Evolutionary conservation across 2,113 vertebrate genomes (phyloP).

Genomic region (Caranx ignobilis): DNA sequence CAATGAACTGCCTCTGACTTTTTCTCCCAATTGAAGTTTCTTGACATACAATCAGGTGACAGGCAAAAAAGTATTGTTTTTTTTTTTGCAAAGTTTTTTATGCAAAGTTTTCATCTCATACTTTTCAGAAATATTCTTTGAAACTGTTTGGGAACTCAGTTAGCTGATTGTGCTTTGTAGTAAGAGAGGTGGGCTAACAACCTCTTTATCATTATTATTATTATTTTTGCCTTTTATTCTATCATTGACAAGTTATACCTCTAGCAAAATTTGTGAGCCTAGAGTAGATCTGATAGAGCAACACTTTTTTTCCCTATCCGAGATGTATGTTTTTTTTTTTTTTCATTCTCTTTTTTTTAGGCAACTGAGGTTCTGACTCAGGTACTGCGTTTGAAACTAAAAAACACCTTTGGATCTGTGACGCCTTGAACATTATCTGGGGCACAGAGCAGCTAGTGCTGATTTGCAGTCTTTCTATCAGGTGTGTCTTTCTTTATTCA

Average conservation of each 20-base stretch:
- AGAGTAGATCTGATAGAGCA: constrained; percentile 9
- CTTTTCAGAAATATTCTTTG: background rate
- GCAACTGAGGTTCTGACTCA: constrained; percentile 8
- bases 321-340: background rate
- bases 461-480: constrained; percentile 37
- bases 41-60: background rate
- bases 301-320: background rate
- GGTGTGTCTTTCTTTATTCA: constrained; percentile 43
- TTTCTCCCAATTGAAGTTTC: background rate
- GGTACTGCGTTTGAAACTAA: constrained; percentile 31
- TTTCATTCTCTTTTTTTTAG: background rate
- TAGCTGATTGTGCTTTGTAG: background rate
- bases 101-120: background rate
- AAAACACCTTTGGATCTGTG: constrained; percentile 45
- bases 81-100: background rate
- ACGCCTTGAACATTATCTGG: constrained; percentile 34
- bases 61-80: background rate
- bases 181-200: background rate
- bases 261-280: constrained; percentile 1
- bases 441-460: constrained; percentile 17
- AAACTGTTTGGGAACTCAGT: background rate
- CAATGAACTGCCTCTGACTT: background rate
- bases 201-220: too few species aligned
- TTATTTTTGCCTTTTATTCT: background rate
- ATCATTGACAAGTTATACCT: background rate